Evolutionary conservation across 1,140 invertebrate species (phyloP), one percentile per base, ranked within the genome.

Genomic region (Tetramorium parvispinum): DNA sequence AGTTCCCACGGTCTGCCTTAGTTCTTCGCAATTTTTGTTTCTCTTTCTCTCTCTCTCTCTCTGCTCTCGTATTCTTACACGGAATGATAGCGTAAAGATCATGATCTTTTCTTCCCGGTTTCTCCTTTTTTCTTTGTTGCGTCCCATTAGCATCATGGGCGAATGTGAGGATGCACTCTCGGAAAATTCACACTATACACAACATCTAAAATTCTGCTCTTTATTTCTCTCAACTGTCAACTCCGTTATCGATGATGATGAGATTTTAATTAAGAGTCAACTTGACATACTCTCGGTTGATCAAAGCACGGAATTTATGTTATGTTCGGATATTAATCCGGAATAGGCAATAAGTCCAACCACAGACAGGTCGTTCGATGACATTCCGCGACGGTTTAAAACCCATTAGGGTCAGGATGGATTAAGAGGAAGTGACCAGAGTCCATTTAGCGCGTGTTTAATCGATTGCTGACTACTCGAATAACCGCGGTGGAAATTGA

Each of bases 351-450:
- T 66, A 68, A 81, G 21, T 78, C 27, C 49, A 21, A 55, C 75
- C 55, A 16, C 59, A 79, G 66, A 46, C 65, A 68, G 68, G n/a
- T 75, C 57, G 49, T 40, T 40, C 73, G 40, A 75, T 79, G 87
- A 86, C 77, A 83, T 89, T 83, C 49, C 59, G 59, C 40, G 32
- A 70, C 37, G 61, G 73, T 89, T 89, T 81, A 85, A 87, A 82
- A 89, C 37, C 85, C 88, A 79, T 89, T 89, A 87, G 85, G 53
- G 73, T 77, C 49, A 59, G 53, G 21, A 24, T 51, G n/a, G 71
- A 89, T 87, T 89, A 85, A 89, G 85, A 90, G 78, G 46, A 51
- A 87, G 51, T 85, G 82, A 85, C 66, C 85, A 37, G 43, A 87
- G 71, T 89, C 77, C 85, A 87, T 87, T 89, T 68, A 53, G 61